Conservation (phyloP, 2,797 vertebrate genomes). For the Cottoperca gobio region DNA sequence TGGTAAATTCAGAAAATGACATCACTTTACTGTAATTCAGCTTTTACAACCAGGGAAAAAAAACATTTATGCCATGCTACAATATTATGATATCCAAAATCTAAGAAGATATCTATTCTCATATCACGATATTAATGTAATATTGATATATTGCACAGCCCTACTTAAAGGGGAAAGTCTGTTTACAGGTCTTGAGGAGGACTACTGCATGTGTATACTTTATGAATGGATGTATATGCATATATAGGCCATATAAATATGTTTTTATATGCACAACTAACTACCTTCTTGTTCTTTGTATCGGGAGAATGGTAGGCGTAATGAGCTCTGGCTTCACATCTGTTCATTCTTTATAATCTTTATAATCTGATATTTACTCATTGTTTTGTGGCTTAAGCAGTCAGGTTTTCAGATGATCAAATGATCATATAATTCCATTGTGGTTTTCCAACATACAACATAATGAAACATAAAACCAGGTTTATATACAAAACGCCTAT, state of each 20-base stretch:
- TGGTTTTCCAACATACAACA: neutral
- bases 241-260: neutral
- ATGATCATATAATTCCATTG: neutral
- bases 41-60: no score
- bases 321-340: slow-evolving; percentile 14
- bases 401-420: neutral
- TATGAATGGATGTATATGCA: neutral
- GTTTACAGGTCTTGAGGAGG: neutral
- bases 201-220: neutral
- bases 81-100: no score
- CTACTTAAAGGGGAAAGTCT: neutral
- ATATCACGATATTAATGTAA: no score
- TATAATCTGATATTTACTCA: slow-evolving; percentile 2
- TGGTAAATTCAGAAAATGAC: no score
- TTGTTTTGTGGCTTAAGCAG: neutral
- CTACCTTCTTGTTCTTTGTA: neutral
- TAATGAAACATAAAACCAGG: neutral
- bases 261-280: neutral
- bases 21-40: no score
- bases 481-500: no score
- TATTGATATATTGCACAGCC: no score
- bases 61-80: no score
- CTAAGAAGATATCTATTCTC: no score
- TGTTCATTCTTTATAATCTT: slow-evolving; percentile 16
- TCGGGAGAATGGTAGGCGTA: slow-evolving; percentile 17